These are phyloP conservation scores for Cyanoramphus novaezelandiae DNA, from an alignment of 2,113 vertebrate genomes.

Conservation along the genomic window DNA sequence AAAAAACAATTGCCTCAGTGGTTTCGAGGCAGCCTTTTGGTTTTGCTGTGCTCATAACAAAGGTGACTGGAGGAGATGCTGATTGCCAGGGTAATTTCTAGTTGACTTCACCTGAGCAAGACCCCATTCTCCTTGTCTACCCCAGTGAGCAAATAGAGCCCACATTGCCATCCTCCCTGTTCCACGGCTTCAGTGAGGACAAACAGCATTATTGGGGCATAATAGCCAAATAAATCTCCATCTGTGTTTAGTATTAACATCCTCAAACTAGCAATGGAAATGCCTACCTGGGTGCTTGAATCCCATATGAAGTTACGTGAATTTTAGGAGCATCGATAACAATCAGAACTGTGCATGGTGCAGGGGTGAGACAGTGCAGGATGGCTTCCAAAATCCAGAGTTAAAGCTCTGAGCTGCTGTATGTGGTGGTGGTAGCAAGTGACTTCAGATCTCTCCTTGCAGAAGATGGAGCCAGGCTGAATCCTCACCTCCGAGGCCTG, in stretches of 20 bases:
- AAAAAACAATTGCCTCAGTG: background rate
- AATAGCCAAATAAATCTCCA: background rate
- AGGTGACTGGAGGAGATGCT: background rate
- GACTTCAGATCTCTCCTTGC: background rate
- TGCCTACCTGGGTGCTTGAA: background rate
- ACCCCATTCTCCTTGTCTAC: background rate
- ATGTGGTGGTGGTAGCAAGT: fast-evolving
- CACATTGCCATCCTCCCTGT: fast-evolving
- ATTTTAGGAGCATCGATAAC: background rate
- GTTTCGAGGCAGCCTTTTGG: background rate
- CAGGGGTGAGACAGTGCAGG: background rate
- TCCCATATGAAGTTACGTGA: background rate
- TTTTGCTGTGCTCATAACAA: background rate
- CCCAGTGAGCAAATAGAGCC: fast-evolving
- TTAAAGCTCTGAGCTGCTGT: background rate
- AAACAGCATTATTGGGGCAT: background rate
- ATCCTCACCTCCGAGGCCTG: fast-evolving
- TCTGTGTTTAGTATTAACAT: background rate
- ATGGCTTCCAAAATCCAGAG: background rate
- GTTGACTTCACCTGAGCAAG: background rate
- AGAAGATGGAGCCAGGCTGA: background rate
- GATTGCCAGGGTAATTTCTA: background rate
- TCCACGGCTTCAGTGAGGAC: background rate
- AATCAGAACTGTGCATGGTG: background rate
- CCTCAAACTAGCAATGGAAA: background rate